phyloP scores from a whole-genome alignment of 2,888 invertebrate genomes.

The Didymodactylos carnosus region DNA sequence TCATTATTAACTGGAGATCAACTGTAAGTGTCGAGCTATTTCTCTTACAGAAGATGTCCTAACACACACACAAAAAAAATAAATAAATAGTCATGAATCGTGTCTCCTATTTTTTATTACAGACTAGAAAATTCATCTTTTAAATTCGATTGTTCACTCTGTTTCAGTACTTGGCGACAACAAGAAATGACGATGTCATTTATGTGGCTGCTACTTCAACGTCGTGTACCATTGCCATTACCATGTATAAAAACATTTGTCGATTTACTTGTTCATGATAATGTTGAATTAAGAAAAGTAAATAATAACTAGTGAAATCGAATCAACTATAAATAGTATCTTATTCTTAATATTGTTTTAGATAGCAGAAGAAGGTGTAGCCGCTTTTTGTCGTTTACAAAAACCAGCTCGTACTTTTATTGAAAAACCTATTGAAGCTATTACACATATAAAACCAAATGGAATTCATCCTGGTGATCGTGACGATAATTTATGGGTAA shows the following conservation, averaged over 20 bases:
- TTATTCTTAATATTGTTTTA: not conserved
- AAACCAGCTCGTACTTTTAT: not conserved
- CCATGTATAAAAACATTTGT: slow-evolving; percentile 27
- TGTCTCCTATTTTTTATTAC: not conserved
- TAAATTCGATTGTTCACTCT: not conserved
- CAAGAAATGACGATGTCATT: not conserved
- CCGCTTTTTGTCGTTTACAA: not conserved
- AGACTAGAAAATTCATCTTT: no score
- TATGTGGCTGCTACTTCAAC: not conserved
- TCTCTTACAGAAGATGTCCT: not conserved
- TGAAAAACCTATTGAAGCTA: not conserved
- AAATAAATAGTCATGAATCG: no score
- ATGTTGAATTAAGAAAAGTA: slow-evolving; percentile 2
- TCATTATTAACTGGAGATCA: not conserved
- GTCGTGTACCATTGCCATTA: slow-evolving; percentile 25
- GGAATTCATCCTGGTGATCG: not conserved
- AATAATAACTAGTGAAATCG: no score
- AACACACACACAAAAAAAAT: no score
- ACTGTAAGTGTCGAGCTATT: not conserved
- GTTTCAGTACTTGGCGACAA: not conserved
- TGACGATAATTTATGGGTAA: slow-evolving; percentile 2
- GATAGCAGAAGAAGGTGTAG: not conserved
- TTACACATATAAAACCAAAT: not conserved
- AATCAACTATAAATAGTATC: no score
- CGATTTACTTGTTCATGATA: slow-evolving; percentile 5